Percentiles rank a stretch among this genome's conserved stretches.
Conservation (phyloP, 2,888 invertebrate species). For the Mactromeris polynyma region DNA sequence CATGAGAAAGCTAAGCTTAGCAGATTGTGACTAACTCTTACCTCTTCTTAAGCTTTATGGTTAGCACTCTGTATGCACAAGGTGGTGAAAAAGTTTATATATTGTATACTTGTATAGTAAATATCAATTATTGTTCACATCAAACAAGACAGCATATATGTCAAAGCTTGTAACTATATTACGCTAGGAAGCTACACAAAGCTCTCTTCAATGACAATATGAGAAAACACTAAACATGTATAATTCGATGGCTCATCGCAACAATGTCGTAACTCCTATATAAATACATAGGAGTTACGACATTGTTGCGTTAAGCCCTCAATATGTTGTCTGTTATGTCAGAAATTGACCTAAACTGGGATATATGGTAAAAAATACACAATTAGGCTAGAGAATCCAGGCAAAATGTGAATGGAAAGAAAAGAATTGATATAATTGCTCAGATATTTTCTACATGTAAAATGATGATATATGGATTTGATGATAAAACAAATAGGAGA, state of each 20-base stretch:
- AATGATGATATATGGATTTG: neutral
- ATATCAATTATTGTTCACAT: constrained; percentile 13
- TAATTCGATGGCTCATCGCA: no score
- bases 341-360: neutral
- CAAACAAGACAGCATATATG: neutral
- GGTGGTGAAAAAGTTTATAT: neutral
- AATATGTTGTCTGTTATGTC: neutral
- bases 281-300: no score
- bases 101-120: neutral
- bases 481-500: neutral
- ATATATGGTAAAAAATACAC: neutral
- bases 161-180: constrained; percentile 7
- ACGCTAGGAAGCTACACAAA: neutral
- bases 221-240: neutral
- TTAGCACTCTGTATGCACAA: constrained; percentile 62
- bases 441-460: neutral
- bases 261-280: no score
- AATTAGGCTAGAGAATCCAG: neutral
- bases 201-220: neutral
- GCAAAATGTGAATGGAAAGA: neutral
- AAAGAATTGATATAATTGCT: neutral
- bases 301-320: no score
- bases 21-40: constrained; percentile 35
- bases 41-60: constrained; percentile 63
- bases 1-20: constrained; percentile 33